phyloP scores from a whole-genome alignment of 2,113 vertebrate genomes.

The Urocynchramus pylzowi region DNA sequence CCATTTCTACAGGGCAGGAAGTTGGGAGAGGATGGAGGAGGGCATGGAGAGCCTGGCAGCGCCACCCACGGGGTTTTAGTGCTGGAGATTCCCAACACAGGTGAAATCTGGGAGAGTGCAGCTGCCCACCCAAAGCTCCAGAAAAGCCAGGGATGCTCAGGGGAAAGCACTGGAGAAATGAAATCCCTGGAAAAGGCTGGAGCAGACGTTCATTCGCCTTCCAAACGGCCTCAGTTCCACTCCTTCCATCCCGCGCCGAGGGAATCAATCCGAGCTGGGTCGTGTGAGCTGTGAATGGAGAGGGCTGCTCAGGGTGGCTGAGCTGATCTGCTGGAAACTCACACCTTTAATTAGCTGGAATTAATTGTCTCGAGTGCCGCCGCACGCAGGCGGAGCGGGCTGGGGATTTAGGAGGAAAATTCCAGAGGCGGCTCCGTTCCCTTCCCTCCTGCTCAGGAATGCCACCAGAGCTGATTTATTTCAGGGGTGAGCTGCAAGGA shows the following conservation, averaged over 20 bases:
- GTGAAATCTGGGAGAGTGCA: background rate
- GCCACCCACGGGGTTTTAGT: background rate
- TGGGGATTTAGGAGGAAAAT: background rate
- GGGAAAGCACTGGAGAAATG: background rate
- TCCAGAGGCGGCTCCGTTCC: background rate
- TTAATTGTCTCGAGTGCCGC: background rate
- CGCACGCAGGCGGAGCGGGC: background rate
- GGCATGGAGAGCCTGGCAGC: background rate
- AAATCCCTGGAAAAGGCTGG: background rate
- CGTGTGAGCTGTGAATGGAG: background rate
- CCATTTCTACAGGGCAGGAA: background rate
- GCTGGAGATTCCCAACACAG: background rate
- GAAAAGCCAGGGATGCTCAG: background rate
- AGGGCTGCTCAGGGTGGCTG: background rate
- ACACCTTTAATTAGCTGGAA: constrained; percentile 55
- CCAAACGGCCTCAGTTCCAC: background rate
- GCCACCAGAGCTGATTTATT: constrained; percentile 12
- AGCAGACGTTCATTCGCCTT: background rate
- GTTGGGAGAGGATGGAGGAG: background rate
- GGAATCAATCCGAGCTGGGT: background rate
- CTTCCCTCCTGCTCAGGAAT: background rate
- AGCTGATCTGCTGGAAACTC: constrained; percentile 2
- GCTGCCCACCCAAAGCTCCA: background rate
- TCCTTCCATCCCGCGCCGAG: background rate
- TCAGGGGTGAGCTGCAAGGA: background rate